These are phyloP conservation scores for Raja brachyura DNA, from an alignment of 2,113 vertebrate species.

Conservation along the genomic window DNA sequence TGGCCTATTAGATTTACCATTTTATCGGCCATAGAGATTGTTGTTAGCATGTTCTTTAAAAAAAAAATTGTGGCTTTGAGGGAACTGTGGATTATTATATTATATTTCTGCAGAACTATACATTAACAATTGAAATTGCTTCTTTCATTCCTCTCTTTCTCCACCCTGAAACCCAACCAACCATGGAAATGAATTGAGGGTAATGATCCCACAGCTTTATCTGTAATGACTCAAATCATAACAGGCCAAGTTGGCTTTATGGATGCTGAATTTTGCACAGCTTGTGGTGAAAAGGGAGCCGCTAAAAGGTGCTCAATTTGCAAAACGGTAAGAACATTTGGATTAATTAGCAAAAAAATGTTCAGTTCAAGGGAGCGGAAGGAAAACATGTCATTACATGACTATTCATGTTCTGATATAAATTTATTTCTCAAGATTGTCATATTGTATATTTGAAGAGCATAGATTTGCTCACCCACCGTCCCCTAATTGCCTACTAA, in stretches of 20 bases:
- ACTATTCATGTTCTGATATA: neutral
- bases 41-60: neutral
- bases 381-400: neutral
- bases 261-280: conserved; percentile 90
- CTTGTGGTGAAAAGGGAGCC: conserved; percentile 91
- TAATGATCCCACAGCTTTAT: conserved; percentile 86
- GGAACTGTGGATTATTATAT: neutral
- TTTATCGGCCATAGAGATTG: neutral
- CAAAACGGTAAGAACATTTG: conserved; percentile 74
- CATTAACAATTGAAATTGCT: conserved; percentile 14
- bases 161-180: neutral
- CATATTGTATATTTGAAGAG: neutral
- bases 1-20: neutral
- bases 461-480: neutral
- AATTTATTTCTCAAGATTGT: neutral
- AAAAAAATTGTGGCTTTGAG: neutral
- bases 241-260: conserved; percentile 95
- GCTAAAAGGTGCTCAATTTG: conserved; percentile 90
- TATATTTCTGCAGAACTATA: neutral
- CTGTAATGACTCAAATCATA: conserved; percentile 91
- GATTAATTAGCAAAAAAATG: neutral
- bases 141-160: neutral
- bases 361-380: neutral
- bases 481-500: neutral
- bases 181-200: conserved; percentile 58